Evolutionary conservation across 2,888 invertebrate genomes (phyloP), one percentile per base, ranked within the genome.

Genomic region (Timema cristinae): DNA sequence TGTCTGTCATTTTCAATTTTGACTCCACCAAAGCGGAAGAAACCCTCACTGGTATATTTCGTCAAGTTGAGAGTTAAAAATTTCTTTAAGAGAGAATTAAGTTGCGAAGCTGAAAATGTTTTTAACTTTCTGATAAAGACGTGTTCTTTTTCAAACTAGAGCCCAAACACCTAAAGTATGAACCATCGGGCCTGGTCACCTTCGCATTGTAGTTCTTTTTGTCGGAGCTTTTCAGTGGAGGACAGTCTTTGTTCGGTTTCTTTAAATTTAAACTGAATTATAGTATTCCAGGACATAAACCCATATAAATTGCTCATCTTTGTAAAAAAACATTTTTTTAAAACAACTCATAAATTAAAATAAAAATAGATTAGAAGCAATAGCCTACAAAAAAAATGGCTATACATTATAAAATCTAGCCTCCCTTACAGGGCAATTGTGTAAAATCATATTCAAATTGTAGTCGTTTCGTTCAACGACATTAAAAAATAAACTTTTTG

Each of bases 91-190:
- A 98, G 85, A 0, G 87, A 82, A 69, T 96, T 94, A 71, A 94
- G 85, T 80, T 95, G 95, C 0, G 88, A 85, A 50, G 95, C 91
- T 72, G 94, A 94, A 78, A 97, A 93, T 72, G 93, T 93, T 81
- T 93, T 95, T 84, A 99, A 82, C 83, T 97, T 98, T 80, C 97
- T 97, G 0, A 98, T 97, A 83, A 98, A 0, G 97, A 94, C 1
- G 98, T 98, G 79, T 98, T 98, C 81, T 96, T 97, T 82, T 98
- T 99, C 13, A 99, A 84, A 78, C 93, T 97, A 0, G 98, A 98
- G 82, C 99, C 98, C 67, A 98, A 84, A 81, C 92, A 93, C 13
- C 90, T 90, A 79, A 96, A 95, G 79, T 92, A 87, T 32, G 90
- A 88, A 76, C 96, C 95, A 70, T 91, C 92, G 13, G 94, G 92